Conservation (phyloP, 1,140 invertebrate species). For the Zaprionus vittiger region DNA sequence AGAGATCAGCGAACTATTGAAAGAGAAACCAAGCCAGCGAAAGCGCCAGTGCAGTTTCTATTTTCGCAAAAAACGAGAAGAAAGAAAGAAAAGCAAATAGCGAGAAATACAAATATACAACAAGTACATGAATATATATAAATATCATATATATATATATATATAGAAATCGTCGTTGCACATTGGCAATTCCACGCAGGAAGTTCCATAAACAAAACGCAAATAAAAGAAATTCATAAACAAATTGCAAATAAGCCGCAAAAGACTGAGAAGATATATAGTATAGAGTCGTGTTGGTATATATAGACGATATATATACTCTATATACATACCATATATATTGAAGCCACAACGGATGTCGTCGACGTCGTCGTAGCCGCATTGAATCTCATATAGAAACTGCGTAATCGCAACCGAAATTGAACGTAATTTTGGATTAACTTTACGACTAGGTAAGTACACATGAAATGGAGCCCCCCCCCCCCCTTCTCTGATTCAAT, state of each 20-base stretch:
- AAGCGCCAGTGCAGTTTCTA: conserved; percentile 8
- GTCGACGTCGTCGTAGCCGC: conserved; percentile 2
- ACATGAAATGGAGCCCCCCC: not conserved
- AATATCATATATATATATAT: conserved; percentile 33
- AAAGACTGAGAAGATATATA: not conserved
- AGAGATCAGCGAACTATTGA: not conserved
- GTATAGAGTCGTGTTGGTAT: not conserved
- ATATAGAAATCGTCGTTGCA: conserved; percentile 29
- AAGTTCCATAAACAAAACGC: conserved; percentile 52
- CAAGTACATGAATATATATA: conserved; percentile 21
- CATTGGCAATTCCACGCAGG: conserved; percentile 52
- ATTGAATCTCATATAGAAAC: not conserved
- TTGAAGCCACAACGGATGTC: conserved; percentile 4
- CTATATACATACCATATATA: not conserved
- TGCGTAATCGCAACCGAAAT: not conserved
- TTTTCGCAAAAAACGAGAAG: conserved; percentile 10
- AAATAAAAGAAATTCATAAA: conserved; percentile 57
- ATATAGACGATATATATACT: conserved; percentile 4
- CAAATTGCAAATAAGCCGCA: conserved; percentile 21
- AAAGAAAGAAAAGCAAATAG: conserved; percentile 8
- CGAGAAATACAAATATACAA: conserved; percentile 22
- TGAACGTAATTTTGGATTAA: conserved; percentile 58
- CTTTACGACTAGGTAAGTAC: conserved; percentile 52
- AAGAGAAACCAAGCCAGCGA: conserved; percentile 2
- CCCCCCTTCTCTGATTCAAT: not conserved